Conservation (phyloP, 2,888 invertebrate species). For the Nebria salina region DNA sequence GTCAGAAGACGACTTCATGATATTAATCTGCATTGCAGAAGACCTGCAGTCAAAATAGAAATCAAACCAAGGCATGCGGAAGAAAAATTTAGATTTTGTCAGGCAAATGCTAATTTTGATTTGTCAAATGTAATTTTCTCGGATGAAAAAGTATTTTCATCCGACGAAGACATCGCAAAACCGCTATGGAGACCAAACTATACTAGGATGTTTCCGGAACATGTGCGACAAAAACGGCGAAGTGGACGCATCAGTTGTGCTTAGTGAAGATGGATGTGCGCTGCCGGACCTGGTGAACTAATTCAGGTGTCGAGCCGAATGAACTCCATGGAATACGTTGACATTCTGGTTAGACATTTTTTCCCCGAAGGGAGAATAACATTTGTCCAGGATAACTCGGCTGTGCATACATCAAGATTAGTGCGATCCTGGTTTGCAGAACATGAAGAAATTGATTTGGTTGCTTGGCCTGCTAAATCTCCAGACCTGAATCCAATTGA, state of each 20-base stretch:
- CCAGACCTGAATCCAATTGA: neutral
- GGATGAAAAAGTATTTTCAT: too few species aligned
- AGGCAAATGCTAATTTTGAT: slow-evolving; percentile 32
- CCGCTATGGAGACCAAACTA: neutral
- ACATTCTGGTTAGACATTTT: neutral
- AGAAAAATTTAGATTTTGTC: neutral
- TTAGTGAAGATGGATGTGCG: neutral
- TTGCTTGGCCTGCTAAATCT: neutral
- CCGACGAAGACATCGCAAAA: neutral
- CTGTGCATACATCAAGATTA: neutral
- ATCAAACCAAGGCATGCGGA: neutral
- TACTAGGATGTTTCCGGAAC: neutral
- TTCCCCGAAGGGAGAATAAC: neutral
- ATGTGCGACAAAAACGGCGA: neutral
- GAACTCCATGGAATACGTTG: neutral
- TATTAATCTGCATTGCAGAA: neutral
- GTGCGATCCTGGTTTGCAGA: neutral
- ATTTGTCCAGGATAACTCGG: neutral
- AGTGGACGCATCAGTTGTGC: neutral
- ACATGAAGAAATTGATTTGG: neutral
- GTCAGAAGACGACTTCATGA: neutral
- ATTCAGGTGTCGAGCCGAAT: neutral
- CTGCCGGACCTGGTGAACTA: neutral
- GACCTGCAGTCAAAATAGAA: neutral
- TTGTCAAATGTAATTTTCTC: too few species aligned